These are phyloP conservation scores for Phalera bucephala DNA, from an alignment of 2,888 invertebrate genomes.

Conservation along the genomic window DNA sequence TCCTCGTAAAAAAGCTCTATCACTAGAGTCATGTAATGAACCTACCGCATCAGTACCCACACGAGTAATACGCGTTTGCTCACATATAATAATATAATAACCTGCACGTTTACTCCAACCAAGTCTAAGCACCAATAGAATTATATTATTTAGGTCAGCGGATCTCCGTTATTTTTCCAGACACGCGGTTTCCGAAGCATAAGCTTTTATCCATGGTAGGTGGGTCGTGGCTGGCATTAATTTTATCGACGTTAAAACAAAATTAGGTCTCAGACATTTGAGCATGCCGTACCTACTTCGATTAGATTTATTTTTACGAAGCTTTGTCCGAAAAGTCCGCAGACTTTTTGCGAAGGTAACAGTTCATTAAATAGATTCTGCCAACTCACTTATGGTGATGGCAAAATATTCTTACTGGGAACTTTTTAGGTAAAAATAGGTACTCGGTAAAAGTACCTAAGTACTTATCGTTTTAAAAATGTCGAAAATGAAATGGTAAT, in stretches of 20 bases:
- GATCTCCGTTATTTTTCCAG: constrained; percentile 4
- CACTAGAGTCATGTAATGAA: too few species aligned
- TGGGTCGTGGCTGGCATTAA: not conserved
- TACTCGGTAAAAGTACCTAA: too few species aligned
- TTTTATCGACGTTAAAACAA: not conserved
- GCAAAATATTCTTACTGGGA: too few species aligned
- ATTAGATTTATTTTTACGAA: not conserved
- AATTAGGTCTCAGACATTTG: not conserved
- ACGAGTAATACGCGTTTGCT: too few species aligned
- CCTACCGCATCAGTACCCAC: too few species aligned
- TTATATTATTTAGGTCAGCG: constrained; percentile 7
- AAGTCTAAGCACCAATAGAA: not conserved
- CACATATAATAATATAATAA: too few species aligned
- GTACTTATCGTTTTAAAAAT: too few species aligned
- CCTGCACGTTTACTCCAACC: too few species aligned
- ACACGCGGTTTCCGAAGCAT: not conserved
- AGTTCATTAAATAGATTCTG: not conserved
- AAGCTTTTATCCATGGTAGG: not conserved
- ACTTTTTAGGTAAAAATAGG: constrained; percentile 13
- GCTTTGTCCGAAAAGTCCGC: not conserved
- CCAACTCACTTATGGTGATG: too few species aligned
- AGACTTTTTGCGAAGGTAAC: not conserved
- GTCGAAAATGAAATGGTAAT: too few species aligned
- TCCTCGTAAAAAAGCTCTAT: too few species aligned
- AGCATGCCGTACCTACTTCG: not conserved